These are phyloP conservation scores for Perognathus longimembris DNA, from an alignment of 2,113 vertebrate species.

Conservation along the genomic window DNA sequence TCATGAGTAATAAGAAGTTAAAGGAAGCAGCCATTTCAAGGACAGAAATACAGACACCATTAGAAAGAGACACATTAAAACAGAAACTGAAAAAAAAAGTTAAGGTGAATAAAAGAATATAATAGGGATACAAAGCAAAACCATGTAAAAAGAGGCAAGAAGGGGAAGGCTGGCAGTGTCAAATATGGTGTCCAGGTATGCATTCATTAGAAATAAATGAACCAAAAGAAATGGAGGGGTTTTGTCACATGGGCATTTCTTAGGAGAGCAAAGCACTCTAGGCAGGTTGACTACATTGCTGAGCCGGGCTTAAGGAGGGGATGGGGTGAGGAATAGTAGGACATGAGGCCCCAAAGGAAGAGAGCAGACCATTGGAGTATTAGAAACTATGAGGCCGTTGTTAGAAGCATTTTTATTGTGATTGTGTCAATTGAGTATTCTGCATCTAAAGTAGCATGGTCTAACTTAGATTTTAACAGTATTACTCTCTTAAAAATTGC, in stretches of 20 bases:
- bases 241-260: background rate
- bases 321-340: background rate
- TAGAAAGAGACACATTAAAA: constrained; percentile 26
- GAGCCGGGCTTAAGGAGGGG: background rate
- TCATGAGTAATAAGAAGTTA: background rate
- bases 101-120: background rate
- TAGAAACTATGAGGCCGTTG: background rate
- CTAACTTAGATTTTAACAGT: background rate
- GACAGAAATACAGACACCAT: background rate
- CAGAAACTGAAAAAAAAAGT: constrained; percentile 6
- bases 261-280: background rate
- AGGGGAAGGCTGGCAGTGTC: background rate
- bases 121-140: background rate
- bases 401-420: background rate
- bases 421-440: background rate
- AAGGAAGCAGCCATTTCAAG: background rate
- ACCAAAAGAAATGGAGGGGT: background rate
- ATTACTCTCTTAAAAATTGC: background rate
- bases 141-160: background rate
- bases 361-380: background rate
- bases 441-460: background rate
- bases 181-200: background rate
- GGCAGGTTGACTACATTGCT: background rate
- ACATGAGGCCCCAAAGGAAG: background rate
- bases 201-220: background rate